Base-by-base conservation (phyloP, 2,888 invertebrate genomes). In the Melanophora roralis region DNA sequence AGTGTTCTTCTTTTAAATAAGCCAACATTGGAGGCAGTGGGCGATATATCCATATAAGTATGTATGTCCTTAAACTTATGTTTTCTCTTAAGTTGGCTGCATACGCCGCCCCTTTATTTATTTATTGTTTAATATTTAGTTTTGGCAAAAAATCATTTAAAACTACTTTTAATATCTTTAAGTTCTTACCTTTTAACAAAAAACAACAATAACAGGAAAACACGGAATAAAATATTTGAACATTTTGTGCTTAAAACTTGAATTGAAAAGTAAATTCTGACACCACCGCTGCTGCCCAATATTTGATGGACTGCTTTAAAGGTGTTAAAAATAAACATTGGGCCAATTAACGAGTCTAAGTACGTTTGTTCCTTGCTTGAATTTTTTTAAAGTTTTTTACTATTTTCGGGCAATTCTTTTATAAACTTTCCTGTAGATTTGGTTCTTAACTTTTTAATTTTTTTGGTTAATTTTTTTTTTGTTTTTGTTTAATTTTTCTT, bases 291-390 rank as follows among this genome's bases (percentile, higher is more conserved):
- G 16, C 23, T 40, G 45, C 21, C 21, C 9, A 11, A 36, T 23
- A 11, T 14, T 45, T 23, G 45, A 27, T 23, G 53, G 14, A 12
- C 12, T 3, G 16, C 8, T 6, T 14, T 43, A 19, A 38, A 0
- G 23, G 16, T n/a, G n/a, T 57, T 57, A 49, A n/a, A 57, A 36
- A 27, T 19, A 36, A 64, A 51, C 76, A 76, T 76, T 47, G 8
- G 8, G 11, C 53, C 12, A 23, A 49, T 51, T 55, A 36, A 73
- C n/a, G 47, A 65, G 27, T 21, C 49, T 34, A 40, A 21, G 16
- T 59, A 51, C 23, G 8, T 9, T 9, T 34, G 36, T 34, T 0
- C 8, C 7, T 21, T 34, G 9, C 12, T 9, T n/a, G 27, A n/a
- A 14, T 34, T 45, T 21, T 32, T 40, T 1, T 16, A 14, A 27